Percentiles rank a stretch among this genome's conserved stretches.
Conservation (phyloP, 2,888 invertebrate species). For the Sinodicranocentrus sp. region DNA sequence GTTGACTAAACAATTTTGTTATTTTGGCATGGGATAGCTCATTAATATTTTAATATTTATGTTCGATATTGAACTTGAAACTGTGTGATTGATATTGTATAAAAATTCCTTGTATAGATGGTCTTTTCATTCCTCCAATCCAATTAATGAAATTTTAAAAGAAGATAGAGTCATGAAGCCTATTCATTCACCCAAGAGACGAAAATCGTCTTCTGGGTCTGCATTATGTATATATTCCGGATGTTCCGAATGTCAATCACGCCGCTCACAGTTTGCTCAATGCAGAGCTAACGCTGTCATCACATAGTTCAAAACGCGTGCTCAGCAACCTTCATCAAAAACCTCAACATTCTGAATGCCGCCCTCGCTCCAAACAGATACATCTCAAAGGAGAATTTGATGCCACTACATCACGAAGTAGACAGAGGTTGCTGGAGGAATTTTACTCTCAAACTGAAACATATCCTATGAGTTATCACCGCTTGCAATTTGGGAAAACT, state of each 20-base stretch:
- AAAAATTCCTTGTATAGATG: no score
- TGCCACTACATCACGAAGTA: not conserved
- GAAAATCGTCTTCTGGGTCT: not conserved
- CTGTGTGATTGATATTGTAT: no score
- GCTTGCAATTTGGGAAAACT: not conserved
- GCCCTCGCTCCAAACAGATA: not conserved
- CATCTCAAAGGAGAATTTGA: not conserved
- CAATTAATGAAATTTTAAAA: slow-evolving; percentile 13
- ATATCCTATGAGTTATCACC: not conserved
- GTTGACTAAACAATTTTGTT: no score
- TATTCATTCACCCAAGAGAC: slow-evolving; percentile 7
- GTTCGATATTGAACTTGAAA: no score
- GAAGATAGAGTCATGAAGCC: slow-evolving; percentile 33
- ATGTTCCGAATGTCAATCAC: not conserved
- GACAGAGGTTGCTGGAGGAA: slow-evolving; percentile 15
- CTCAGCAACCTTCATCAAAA: slow-evolving; percentile 22
- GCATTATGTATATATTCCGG: no score
- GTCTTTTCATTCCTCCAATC: slow-evolving; percentile 49
- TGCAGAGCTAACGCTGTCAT: no score
- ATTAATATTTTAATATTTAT: no score
- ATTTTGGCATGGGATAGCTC: no score
- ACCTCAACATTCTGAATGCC: not conserved
- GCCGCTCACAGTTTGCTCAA: no score
- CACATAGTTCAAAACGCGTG: slow-evolving; percentile 23
- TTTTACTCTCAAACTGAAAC: not conserved